These are phyloP conservation scores for Sphecodes monilicornis DNA, from an alignment of 2,888 invertebrate genomes.

Conservation along the genomic window DNA sequence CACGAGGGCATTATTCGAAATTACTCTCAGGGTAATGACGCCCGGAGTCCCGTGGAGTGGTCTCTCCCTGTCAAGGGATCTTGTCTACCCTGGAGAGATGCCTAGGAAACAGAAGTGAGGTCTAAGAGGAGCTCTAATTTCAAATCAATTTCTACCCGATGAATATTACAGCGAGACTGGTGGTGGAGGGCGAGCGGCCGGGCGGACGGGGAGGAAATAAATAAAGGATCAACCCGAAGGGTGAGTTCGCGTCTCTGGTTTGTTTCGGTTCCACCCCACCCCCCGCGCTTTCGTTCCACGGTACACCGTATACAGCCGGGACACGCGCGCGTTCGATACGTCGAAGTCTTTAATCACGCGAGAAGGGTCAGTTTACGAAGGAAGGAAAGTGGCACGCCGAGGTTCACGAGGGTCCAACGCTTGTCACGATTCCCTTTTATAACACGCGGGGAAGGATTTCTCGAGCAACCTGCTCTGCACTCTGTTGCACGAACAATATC, in stretches of 20 bases:
- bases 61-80: constrained; percentile 63
- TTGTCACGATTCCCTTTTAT: constrained; percentile 57
- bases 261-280: constrained; percentile 18
- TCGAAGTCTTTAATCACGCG: constrained; percentile 74
- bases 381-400: constrained; percentile 54
- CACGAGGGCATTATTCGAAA: constrained; percentile 39
- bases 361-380: constrained; percentile 62
- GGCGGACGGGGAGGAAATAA: constrained; percentile 79
- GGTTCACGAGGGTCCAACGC: constrained; percentile 50
- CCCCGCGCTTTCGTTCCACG: constrained; percentile 6
- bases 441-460: background rate
- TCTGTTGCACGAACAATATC: background rate
- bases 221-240: constrained; percentile 77
- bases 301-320: constrained; percentile 29
- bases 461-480: background rate
- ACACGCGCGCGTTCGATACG: constrained; percentile 68
- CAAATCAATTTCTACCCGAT: constrained; percentile 82
- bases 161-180: constrained; percentile 80
- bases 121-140: constrained; percentile 79
- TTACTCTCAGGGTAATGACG: constrained; percentile 35
- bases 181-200: too few relatives aligned
- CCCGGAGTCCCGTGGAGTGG: constrained; percentile 63
- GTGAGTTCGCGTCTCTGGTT: constrained; percentile 34
- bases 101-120: constrained; percentile 61
- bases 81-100: constrained; percentile 57